phyloP scores from a whole-genome alignment of 2,113 vertebrate species.

The Cryptomyrus ogoouensis region DNA sequence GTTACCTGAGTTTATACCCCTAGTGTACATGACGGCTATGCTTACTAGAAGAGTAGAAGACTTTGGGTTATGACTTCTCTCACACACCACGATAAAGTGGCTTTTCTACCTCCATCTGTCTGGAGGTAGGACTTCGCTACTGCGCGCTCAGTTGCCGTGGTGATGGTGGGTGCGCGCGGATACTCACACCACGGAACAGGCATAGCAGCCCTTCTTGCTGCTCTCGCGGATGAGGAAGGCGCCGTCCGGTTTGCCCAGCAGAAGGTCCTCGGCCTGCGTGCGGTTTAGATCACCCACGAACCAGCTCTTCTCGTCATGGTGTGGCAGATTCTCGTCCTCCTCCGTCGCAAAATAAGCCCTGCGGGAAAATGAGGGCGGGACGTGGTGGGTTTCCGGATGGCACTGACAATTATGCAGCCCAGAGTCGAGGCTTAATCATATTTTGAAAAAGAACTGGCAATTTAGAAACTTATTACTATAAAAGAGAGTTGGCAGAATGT shows the following conservation, averaged over 20 bases:
- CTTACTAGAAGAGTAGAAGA: background rate
- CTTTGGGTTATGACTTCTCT: background rate
- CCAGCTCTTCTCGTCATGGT: slow-evolving; percentile 93
- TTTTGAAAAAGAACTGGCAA: background rate
- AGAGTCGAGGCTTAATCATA: background rate
- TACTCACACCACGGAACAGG: slow-evolving; percentile 97
- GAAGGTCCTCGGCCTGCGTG: slow-evolving; percentile 84
- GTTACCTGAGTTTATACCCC: background rate
- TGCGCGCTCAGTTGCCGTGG: background rate
- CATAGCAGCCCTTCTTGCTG: slow-evolving; percentile 95
- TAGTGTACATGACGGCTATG: background rate
- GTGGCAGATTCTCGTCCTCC: slow-evolving; percentile 86
- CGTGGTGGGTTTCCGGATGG: background rate
- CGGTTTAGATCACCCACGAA: slow-evolving; percentile 89
- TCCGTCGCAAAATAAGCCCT: slow-evolving; percentile 83
- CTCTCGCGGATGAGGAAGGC: slow-evolving; percentile 92
- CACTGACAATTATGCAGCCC: background rate
- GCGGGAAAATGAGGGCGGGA: background rate
- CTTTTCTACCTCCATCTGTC: background rate
- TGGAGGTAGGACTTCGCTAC: background rate
- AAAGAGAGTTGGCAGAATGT: background rate
- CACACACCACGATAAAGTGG: background rate
- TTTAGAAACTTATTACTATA: background rate
- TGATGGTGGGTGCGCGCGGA: background rate
- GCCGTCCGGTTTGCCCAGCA: slow-evolving; percentile 83